A percentile compares a stretch with the other conserved stretches of the same genome.
Conservation (phyloP, 1,140 invertebrate species). For the Sipha flava region DNA sequence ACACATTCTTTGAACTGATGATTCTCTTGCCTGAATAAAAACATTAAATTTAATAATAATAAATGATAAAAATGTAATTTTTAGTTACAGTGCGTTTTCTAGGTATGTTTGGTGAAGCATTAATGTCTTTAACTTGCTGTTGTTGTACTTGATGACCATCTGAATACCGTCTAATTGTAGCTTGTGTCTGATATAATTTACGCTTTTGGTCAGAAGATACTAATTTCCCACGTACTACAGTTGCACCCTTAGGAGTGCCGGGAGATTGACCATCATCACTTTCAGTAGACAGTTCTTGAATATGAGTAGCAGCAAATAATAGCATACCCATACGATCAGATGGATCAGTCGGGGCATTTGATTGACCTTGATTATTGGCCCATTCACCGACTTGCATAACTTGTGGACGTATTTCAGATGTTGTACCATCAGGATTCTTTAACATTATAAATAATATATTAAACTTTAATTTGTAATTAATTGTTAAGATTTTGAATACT, state of each 20-base stretch:
- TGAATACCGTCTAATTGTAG: constrained; percentile 19
- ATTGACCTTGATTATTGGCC: constrained; percentile 18
- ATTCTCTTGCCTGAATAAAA: constrained; percentile 12
- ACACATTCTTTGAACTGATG: constrained; percentile 25
- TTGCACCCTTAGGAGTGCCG: neutral
- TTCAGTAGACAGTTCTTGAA: constrained; percentile 12
- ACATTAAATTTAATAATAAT: neutral
- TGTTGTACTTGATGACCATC: neutral
- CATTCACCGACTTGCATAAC: constrained; percentile 27
- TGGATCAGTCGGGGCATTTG: constrained; percentile 16
- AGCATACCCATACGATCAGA: constrained; percentile 20
- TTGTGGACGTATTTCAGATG: constrained; percentile 21
- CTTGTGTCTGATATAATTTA: constrained; percentile 15
- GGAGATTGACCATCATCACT: constrained; percentile 4
- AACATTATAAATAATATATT: neutral
- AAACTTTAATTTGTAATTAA: neutral
- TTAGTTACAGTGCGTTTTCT: constrained; percentile 8
- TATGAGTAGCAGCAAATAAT: constrained; percentile 16
- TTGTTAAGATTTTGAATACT: neutral
- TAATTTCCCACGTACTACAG: constrained; percentile 19
- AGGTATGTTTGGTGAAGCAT: constrained; percentile 18
- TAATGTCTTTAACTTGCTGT: constrained; percentile 17
- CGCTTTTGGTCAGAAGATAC: constrained; percentile 9
- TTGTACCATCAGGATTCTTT: constrained; percentile 23
- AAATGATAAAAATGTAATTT: neutral